Evolutionary conservation across 1,140 invertebrate genomes (phyloP), one percentile per base, ranked within the genome.

Genomic region (Eriocheir sinensis): DNA sequence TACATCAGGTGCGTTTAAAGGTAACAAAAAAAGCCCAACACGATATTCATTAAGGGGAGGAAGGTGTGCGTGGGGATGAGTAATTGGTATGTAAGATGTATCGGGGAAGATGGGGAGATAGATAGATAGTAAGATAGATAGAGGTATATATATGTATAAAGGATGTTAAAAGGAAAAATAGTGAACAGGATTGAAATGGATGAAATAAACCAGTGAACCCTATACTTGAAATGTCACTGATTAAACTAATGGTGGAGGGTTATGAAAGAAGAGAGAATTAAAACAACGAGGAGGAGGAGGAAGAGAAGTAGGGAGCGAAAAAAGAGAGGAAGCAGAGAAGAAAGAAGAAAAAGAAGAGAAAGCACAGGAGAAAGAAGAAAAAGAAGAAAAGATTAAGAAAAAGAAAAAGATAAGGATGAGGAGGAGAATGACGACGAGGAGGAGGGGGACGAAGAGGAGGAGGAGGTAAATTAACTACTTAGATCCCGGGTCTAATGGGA

Each of bases 71-170:
- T 21, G 60, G 21, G 60, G 60, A n/a, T 21, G 21, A 72, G 8
- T 72, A 72, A n/a, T n/a, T n/a, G n/a, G n/a, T 53, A 53, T 72
- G 21, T 72, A n/a, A n/a, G 60, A 72, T n/a, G 60, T n/a, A 72
- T 72, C 60, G 60, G n/a, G n/a, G n/a, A n/a, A n/a, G n/a, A n/a
- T n/a, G 60, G 60, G 48, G 48, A 72, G 27, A 72, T 1, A 72
- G 60, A 72, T n/a, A 72, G 27, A 72, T 72, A 21, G 60, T 72
- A n/a, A n/a, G n/a, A n/a, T n/a, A n/a, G n/a, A n/a, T n/a, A n/a
- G n/a, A n/a, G n/a, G n/a, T n/a, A n/a, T n/a, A n/a, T n/a, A n/a
- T n/a, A n/a, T n/a, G n/a, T n/a, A n/a, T n/a, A n/a, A n/a, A n/a
- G n/a, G n/a, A n/a, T n/a, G n/a, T n/a, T n/a, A n/a, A n/a, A n/a